phyloP scores from a whole-genome alignment of 1,140 invertebrate species.

The Eueides isabella region DNA sequence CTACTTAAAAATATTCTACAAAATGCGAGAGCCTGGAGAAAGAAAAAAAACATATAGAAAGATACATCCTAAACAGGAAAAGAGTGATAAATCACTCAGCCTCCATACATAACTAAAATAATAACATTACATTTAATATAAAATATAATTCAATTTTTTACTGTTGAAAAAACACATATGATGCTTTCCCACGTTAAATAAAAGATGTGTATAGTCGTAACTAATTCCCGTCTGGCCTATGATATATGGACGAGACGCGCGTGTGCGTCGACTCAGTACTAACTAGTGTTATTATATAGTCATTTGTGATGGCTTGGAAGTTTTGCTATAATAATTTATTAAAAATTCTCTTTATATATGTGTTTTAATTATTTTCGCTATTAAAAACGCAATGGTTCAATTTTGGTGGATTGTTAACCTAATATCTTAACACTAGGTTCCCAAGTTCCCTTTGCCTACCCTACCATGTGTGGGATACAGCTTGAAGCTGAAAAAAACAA shows the following conservation, averaged over 20 bases:
- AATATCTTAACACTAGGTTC: no score
- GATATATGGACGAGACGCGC: constrained; percentile 70
- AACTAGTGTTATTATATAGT: constrained; percentile 69
- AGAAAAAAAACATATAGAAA: neutral
- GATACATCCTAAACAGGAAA: neutral
- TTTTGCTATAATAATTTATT: constrained; percentile 46
- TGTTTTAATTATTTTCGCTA: no score
- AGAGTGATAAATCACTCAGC: neutral
- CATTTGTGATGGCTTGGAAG: constrained; percentile 56
- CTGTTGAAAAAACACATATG: neutral
- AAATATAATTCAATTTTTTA: neutral
- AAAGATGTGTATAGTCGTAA: constrained; percentile 62
- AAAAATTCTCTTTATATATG: constrained; percentile 19
- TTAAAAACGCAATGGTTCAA: no score
- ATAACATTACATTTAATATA: neutral
- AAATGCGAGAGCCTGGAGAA: no score
- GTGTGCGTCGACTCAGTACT: constrained; percentile 51
- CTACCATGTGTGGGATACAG: no score
- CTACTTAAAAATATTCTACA: no score
- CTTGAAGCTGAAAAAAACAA: no score
- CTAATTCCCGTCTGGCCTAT: constrained; percentile 69
- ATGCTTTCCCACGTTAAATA: constrained; percentile 57
- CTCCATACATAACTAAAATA: neutral
- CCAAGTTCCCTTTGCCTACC: no score
- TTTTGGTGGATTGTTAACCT: no score